Evolutionary conservation across 2,113 vertebrate genomes (phyloP).

Genomic region (zebrafish (Danio rerio)): GRCz12tu NC_133178.1:49361501-49362000

Average conservation of each 20-base stretch:
- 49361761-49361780: background rate
- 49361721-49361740: constrained; percentile 57
- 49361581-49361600: constrained; percentile 41
- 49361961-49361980: too few species aligned
- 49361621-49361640: background rate
- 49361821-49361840: background rate
- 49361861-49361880: too few species aligned
- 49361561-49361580: constrained; percentile 50
- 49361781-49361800: constrained; percentile 3
- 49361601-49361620: constrained; percentile 42
- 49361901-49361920: too few species aligned
- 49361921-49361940: too few species aligned
- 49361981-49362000: too few species aligned
- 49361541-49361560: constrained; percentile 24
- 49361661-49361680: constrained; percentile 64
- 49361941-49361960: too few species aligned
- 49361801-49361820: constrained; percentile 8
- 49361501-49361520: constrained; percentile 37
- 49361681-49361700: constrained; percentile 61
- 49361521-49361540: background rate
- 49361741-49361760: constrained; percentile 39
- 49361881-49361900: too few species aligned
- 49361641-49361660: constrained; percentile 2
- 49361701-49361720: constrained; percentile 39
- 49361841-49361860: too few species aligned